phyloP scores from a whole-genome alignment of 2,797 vertebrate genomes.

The Leucoraja ocellata region DNA sequence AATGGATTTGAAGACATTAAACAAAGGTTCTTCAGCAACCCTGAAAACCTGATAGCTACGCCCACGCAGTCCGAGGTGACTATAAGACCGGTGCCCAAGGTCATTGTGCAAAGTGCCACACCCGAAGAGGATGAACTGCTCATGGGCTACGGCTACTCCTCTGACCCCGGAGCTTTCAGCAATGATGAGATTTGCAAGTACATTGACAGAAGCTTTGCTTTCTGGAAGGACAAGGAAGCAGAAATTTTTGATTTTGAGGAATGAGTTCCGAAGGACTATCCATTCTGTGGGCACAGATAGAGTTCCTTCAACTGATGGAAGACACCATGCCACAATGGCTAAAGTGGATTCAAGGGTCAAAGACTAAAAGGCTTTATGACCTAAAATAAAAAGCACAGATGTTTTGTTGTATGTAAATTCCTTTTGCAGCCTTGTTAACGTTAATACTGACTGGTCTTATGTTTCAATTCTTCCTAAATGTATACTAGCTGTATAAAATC shows the following conservation, averaged over 20 bases:
- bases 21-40: constrained; percentile 69
- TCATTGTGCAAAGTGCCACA: constrained; percentile 53
- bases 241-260: constrained; percentile 85
- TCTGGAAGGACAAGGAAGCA: constrained; percentile 96
- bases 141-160: constrained; percentile 41
- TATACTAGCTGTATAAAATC: neutral
- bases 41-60: constrained; percentile 34
- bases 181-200: constrained; percentile 85
- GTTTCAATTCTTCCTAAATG: neutral
- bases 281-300: constrained; percentile 38
- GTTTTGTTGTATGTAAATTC: neutral
- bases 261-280: constrained; percentile 42
- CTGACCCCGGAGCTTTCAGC: constrained; percentile 60
- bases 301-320: neutral
- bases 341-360: neutral
- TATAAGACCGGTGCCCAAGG: constrained; percentile 53
- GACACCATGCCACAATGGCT: neutral
- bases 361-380: neutral
- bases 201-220: constrained; percentile 89
- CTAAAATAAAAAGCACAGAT: neutral
- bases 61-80: constrained; percentile 51
- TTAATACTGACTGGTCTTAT: neutral
- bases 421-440: neutral
- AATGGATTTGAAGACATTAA: constrained; percentile 91
- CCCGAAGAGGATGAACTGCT: constrained; percentile 51